Conservation (phyloP, 1,140 invertebrate genomes). For the Magallana ariakensis region DNA sequence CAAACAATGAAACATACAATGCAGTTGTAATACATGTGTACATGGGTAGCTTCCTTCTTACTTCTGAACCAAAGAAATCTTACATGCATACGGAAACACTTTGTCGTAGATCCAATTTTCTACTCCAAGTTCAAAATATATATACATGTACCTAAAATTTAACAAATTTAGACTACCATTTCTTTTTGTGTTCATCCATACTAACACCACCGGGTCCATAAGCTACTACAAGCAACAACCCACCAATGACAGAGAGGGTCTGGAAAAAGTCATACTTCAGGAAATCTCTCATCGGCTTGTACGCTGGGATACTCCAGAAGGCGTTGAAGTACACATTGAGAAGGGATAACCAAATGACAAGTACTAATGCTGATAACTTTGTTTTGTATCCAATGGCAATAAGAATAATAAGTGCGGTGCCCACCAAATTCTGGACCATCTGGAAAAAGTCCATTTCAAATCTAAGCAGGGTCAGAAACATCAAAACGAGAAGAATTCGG, state of each 20-base stretch:
- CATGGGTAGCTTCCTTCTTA: background rate
- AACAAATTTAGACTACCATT: conserved; percentile 86
- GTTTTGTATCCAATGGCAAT: conserved; percentile 98
- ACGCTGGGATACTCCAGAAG: conserved; percentile 97
- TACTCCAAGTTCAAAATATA: background rate
- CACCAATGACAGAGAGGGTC: conserved; percentile 99
- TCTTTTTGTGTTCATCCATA: conserved; percentile 99
- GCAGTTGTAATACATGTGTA: background rate
- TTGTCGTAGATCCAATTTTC: background rate
- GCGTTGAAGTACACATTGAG: conserved; percentile 99
- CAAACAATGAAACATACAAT: conserved; percentile 22
- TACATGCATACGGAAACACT: background rate
- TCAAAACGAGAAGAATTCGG: conserved; percentile 96
- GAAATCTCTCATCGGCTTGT: conserved; percentile 98
- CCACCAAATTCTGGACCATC: conserved; percentile 94
- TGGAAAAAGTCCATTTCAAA: conserved; percentile 86
- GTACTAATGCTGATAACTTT: conserved; percentile 96
- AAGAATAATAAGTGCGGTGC: conserved; percentile 95
- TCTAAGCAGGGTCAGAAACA: conserved; percentile 98
- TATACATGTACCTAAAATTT: conserved; percentile 25
- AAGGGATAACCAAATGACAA: conserved; percentile 92
- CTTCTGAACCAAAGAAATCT: background rate
- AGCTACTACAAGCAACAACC: conserved; percentile 98
- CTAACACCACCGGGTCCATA: conserved; percentile 97
- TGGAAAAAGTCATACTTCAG: conserved; percentile 99